phyloP scores from a whole-genome alignment of 1,140 invertebrate species.

The Drosophila equinoxialis region DNA sequence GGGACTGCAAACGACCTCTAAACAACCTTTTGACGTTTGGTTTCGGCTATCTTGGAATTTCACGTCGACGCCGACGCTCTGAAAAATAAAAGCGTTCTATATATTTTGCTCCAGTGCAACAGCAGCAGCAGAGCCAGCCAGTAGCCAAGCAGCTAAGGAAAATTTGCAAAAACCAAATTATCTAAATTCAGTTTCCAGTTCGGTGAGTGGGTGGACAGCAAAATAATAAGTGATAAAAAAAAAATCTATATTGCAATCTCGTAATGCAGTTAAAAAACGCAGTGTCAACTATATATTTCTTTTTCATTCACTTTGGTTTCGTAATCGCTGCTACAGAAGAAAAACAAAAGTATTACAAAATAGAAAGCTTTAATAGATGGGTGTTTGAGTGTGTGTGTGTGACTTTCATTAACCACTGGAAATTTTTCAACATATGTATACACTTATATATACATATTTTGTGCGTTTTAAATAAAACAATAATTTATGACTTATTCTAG shows the following conservation, averaged over 20 bases:
- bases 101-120: slow-evolving; percentile 70
- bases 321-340: slow-evolving; percentile 49
- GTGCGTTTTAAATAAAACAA: slow-evolving; percentile 5
- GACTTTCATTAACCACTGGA: slow-evolving; percentile 24
- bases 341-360: slow-evolving; percentile 40
- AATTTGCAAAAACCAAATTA: slow-evolving; percentile 29
- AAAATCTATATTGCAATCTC: slow-evolving; percentile 28
- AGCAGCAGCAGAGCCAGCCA: slow-evolving; percentile 75
- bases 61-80: slow-evolving; percentile 46
- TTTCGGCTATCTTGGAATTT: slow-evolving; percentile 64
- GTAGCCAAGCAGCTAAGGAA: slow-evolving; percentile 55
- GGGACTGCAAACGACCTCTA: slow-evolving; percentile 65
- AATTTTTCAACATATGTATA: slow-evolving; percentile 6
- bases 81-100: slow-evolving; percentile 70
- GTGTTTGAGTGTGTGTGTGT: slow-evolving; percentile 32
- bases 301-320: slow-evolving; percentile 45
- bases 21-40: slow-evolving; percentile 78
- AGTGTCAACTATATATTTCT: slow-evolving; percentile 5
- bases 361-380: slow-evolving; percentile 26
- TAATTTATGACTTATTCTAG: slow-evolving; percentile 44
- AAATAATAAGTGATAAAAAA: slow-evolving; percentile 36
- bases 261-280: slow-evolving; percentile 34
- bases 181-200: slow-evolving; percentile 69
- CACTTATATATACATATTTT: slow-evolving; percentile 1
- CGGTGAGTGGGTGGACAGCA: slow-evolving; percentile 54